Percentiles rank a stretch among this genome's conserved stretches.
phyloP scores from a whole-genome alignment of 2,888 invertebrate genomes.

The Aspidiotus rigidus region DNA sequence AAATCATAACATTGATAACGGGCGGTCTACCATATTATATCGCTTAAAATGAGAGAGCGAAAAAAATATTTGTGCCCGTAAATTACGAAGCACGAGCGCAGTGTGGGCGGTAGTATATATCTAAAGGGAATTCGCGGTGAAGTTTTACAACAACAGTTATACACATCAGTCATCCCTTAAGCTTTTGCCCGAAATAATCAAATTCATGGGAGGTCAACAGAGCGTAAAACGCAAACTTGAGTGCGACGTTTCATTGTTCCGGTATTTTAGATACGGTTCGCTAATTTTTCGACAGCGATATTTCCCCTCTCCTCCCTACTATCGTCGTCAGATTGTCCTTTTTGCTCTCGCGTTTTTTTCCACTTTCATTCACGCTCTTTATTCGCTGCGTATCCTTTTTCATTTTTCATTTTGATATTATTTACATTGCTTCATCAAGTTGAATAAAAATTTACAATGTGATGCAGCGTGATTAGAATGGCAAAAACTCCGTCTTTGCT shows the following conservation, averaged over 20 bases:
- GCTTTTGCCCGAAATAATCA: slow-evolving; percentile 26
- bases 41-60: slow-evolving; percentile 1
- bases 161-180: slow-evolving; percentile 30
- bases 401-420: too few species aligned
- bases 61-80: not conserved
- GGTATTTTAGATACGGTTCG: slow-evolving; percentile 34
- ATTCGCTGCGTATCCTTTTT: not conserved
- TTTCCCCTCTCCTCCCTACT: not conserved
- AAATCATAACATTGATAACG: slow-evolving; percentile 15
- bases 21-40: not conserved
- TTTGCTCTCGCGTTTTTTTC: not conserved
- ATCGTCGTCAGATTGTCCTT: not conserved
- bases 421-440: too few species aligned
- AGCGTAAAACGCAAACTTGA: slow-evolving; percentile 34
- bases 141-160: slow-evolving; percentile 11
- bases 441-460: too few species aligned
- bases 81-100: not conserved
- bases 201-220: slow-evolving; percentile 34
- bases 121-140: slow-evolving; percentile 18
- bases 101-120: slow-evolving; percentile 15
- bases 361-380: not conserved
- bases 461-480: too few species aligned
- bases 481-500: too few species aligned
- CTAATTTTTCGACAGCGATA: slow-evolving; percentile 27
- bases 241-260: slow-evolving; percentile 34